Base-by-base conservation (phyloP, 2,113 vertebrate species). In the Pomatorhinus ruficollis region DNA sequence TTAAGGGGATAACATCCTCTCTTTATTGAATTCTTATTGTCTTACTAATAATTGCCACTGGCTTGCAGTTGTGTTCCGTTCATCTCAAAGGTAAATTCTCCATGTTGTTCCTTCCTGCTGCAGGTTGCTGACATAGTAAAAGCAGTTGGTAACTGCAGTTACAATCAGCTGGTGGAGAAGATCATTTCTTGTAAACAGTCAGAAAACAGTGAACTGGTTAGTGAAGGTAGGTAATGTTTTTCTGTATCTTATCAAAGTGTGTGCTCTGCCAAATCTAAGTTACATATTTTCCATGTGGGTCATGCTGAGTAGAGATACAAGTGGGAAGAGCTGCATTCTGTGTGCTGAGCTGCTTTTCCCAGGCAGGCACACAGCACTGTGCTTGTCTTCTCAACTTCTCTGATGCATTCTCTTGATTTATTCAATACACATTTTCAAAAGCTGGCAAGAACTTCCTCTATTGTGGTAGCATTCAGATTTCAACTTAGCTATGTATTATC, bases 121-220 rank as follows among this genome's bases (percentile, higher is more conserved):
- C 97, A 99, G 99, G 99, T 98, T 97, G 98, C 98, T 57, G 99
- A 99, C 97, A 98, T 99, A 95, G 99, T 99, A 90, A 99, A 99
- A 97, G 99, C 99, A 64, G 99, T 99, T 96, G 99, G 99, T 91
- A 99, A 99, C 98, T 99, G 99, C 98, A 99, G 99, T 98, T 99
- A 99, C 97, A 99, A 99, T 98, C 99, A 99, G 96, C 98, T 99
- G 90, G 99, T 99, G 76, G 99, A 99, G 98, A 99, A 99, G 98
- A 99, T 99, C 15, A 99, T 99, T 97, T 99, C 98, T 87, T 99
- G 99, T 97, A 99, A 99, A 95, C 99, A 99, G 97, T 99, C 99
- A 8, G 99, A 99, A 93, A 99, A 97, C 97, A 99, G 99, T 71
- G 98, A 99, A 96, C 98, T 99, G 95, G 99, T 99, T 96, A 99